Evolutionary conservation across 2,888 invertebrate species (phyloP), one percentile per base, ranked within the genome.

Genomic region (Ectemnius lituratus): DNA sequence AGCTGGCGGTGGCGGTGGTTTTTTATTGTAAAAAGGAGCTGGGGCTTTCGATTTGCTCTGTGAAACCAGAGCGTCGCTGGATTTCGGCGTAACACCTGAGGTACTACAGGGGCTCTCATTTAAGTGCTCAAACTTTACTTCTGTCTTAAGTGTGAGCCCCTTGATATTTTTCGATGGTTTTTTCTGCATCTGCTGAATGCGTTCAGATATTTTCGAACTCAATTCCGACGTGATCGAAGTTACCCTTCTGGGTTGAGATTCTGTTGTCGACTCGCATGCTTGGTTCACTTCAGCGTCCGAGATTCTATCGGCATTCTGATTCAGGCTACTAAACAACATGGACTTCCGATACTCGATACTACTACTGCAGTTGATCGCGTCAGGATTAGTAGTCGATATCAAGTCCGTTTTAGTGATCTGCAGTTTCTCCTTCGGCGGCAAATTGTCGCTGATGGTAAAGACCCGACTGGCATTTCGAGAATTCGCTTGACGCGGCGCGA

Each of bases 371-470:
- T 85, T 91, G 75, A 93, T 92, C 63, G 91, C 92, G 76, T 92
- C 91, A 74, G 92, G 91, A 87, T 95, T 95, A 56, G 95, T 95
- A 2, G 95, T 95, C 0, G 93, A 95, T 3, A 94, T 92, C 70
- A 95, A 91, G 75, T 93, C 93, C 65, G 93, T 91, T 69, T 93
- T 93, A 75, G 93, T 92, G 80, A 95, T 94, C 67, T 93, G 92
- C 13, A 93, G 84, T 79, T 91, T 91, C 64, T 88, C 86, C 69
- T 84, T 86, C 20, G 77, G 71, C 67, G 83, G 78, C 28, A 85
- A 69, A 62, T 65, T 79, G 45, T 85, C 84, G 78, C 77, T 85
- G 71, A 89, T 81, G 59, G 86, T 87, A 71, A 88, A 89, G 37
- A 89, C 73, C 73, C 83, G 85, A 57, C 74, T 76, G 18, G 67